Base-by-base conservation (phyloP, 2,888 invertebrate species). In the Gibbula magus region DNA sequence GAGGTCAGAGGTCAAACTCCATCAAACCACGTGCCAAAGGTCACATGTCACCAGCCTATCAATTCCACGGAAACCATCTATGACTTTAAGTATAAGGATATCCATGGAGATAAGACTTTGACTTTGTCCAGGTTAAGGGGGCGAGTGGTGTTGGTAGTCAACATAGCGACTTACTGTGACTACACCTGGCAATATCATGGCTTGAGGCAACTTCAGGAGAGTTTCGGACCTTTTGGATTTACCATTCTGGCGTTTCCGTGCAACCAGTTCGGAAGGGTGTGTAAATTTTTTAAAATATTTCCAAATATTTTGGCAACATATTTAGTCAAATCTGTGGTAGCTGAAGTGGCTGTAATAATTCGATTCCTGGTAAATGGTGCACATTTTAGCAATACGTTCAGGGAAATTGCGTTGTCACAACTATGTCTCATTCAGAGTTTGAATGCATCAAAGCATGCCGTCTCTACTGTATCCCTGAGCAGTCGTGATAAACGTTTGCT, bases 121-220 rank as follows among this genome's bases (percentile, higher is more conserved):
- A 74, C 16, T 10, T 32, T 78, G 7, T 20, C 18, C 25, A 22
- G 56, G 16, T 81, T 79, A 29, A 45, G 70, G n/a, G 76, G 76
- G 10, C 22, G 75, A 25, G 81, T 81, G n/a, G 85, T 93, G 74
- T 81, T 93, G 74, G 85, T 93, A 16, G 92, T 91, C 56, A 93
- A 93, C 82, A 92, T 93, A 29, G 93, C 93, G 25, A 93, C 93
- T 78, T 93, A 91, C 92, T 93, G 93, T 92, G 91, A 90, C 52
- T 92, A 91, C 82, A 93, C 93, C 35, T 85, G 89, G 81, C 93
- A 93, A 81, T 93, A 93, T 86, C 84, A 84, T 54, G 91, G 91
- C 81, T 81, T 93, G 89, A 93, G 93, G 92, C 92, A 92, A 92
- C 91, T 93, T 45, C 91, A 92, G 84, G 82, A 88, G 25, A 86